Conservation (phyloP, 2,888 invertebrate genomes). For the Bhutanitis thaidina region DNA sequence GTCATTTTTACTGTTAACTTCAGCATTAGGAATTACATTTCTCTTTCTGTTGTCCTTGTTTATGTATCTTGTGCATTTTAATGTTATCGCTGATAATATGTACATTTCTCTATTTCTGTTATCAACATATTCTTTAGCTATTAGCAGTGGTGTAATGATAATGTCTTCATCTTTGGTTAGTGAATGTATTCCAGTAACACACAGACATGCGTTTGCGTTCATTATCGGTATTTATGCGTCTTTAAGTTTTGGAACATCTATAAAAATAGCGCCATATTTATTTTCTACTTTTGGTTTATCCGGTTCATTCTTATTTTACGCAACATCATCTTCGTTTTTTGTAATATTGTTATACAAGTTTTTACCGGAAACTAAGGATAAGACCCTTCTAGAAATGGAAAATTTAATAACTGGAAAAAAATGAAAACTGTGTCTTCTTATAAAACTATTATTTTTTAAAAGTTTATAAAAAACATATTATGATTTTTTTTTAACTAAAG, state of each 20-base stretch:
- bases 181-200: slow-evolving; percentile 7
- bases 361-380: slow-evolving; percentile 27
- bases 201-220: slow-evolving; percentile 5
- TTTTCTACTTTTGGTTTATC: neutral
- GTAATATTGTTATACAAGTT: neutral
- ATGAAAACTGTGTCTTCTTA: slow-evolving; percentile 3
- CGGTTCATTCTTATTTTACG: slow-evolving; percentile 9
- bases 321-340: neutral
- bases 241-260: slow-evolving; percentile 1
- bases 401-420: slow-evolving; percentile 26
- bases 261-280: slow-evolving; percentile 9
- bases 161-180: slow-evolving; percentile 10
- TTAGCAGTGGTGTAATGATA: slow-evolving; percentile 8
- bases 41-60: neutral
- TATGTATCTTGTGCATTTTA: neutral
- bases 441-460: too few species aligned
- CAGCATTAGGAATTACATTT: slow-evolving; percentile 1
- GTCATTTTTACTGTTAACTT: neutral
- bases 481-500: too few species aligned
- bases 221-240: slow-evolving; percentile 1
- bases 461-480: too few species aligned
- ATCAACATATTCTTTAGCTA: slow-evolving; percentile 1
- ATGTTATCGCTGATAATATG: neutral
- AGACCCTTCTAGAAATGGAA: slow-evolving; percentile 20
- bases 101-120: neutral